Base-by-base conservation (phyloP, 2,888 invertebrate genomes). In the Cheilosia grossa region DNA sequence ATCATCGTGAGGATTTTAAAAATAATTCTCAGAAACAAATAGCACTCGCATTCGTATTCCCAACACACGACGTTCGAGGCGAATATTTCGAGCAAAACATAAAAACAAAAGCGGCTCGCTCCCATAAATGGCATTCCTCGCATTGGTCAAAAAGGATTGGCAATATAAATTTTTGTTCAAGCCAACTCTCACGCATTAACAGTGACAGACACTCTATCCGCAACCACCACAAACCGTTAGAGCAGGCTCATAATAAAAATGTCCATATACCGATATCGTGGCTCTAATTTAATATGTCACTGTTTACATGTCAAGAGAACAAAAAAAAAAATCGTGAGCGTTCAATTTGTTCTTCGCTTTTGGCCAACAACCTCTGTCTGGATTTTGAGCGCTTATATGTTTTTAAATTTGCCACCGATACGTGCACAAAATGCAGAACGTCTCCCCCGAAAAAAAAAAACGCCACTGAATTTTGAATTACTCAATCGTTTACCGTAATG, bases 391-490 rank as follows among this genome's bases (percentile, higher is more conserved):
- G 37, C 64, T 56, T 47, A 59, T 40, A 54, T 58, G 58, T 27
- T 51, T 24, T 51, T 51, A 51, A 51, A 49, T 58, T 58, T n/a
- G 74, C 67, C 24, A 75, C 30, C 49, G n/a, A 58, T 51, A 83
- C 83, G 83, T 83, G 83, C 51, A 44, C 44, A n/a, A 83, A 79
- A 74, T 82, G 73, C 78, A 13, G 58, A 82, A 75, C 53, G 24
- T 51, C 33, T 19, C 21, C 30, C 6, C 17, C 13, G 15, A 15
- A n/a, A 15, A 44, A 49, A 49, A 27, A 19, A 49, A 51, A 37
- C 37, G 37, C 37, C 44, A 61, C 69, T 53, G 69, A 54, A 78
- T 72, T 70, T 42, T 44, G 58, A 79, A 58, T 64, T 72, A 58
- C 49, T 42, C 64, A 30, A 42, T 42, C 51, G 42, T 42, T 54